Percentiles rank a stretch among this genome's conserved stretches.
phyloP scores from a whole-genome alignment of 2,888 invertebrate genomes.

The Patella depressa region DNA sequence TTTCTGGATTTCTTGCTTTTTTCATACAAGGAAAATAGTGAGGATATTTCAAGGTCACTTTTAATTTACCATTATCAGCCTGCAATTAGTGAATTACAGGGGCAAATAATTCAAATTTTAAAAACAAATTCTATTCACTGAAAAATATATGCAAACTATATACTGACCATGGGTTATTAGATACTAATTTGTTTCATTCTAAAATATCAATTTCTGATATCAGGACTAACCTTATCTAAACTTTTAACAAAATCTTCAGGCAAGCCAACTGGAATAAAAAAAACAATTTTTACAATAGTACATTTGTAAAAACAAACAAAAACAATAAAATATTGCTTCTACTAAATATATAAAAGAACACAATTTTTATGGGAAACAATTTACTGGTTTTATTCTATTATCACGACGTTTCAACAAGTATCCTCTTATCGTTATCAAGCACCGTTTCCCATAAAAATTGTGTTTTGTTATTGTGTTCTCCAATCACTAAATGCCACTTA shows the following conservation, averaged over 20 bases:
- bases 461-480: too few species aligned
- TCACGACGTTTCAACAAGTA: too few species aligned
- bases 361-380: too few species aligned
- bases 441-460: too few species aligned
- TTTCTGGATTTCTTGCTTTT: conserved; percentile 71
- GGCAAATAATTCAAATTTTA: background rate
- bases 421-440: too few species aligned
- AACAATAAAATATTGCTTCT: background rate
- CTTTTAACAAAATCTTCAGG: conserved; percentile 65
- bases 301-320: background rate
- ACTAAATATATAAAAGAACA: too few species aligned
- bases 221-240: conserved; percentile 60
- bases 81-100: conserved; percentile 32
- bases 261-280: conserved; percentile 58
- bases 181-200: background rate
- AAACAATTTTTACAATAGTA: conserved; percentile 11
- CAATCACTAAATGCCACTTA: too few species aligned
- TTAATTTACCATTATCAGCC: conserved; percentile 69
- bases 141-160: too few species aligned
- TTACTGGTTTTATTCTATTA: too few species aligned
- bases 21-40: conserved; percentile 74
- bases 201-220: background rate
- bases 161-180: too few species aligned
- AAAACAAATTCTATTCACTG: background rate
- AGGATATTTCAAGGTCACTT: conserved; percentile 73